Base-by-base conservation (phyloP, 1,140 invertebrate genomes). In the Mamestra configurata region DNA sequence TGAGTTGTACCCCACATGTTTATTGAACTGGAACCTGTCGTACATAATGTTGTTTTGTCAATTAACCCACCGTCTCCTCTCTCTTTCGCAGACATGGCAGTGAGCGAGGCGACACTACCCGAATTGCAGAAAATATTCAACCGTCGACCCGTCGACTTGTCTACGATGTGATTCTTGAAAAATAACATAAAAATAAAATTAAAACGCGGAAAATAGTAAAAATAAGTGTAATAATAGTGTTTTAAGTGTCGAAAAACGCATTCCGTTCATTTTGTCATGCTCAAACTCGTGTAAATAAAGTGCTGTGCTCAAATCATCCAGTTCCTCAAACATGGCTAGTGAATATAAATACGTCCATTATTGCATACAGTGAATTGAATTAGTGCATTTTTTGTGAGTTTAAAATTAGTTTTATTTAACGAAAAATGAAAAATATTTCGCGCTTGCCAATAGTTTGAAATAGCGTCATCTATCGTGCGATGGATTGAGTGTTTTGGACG, bases 311-410 rank as follows among this genome's bases (percentile, higher is more conserved):
- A 86, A 87, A 81, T 82, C 55, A 82, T 82, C 79, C 80, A 89
- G 90, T 93, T 92, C 92, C 90, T 92, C 59, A 75, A 85, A 89
- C 49, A 77, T 91, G 92, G 88, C 88, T 89, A 89, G 89, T 90
- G 91, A 88, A 61, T 83, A 79, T 68, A 82, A 66, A 85, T 89
- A 87, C 90, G 90, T 92, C 92, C 90, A 88, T 49, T 59, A 79
- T 73, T 61, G 75, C 66, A 75, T 82, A 82, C 71, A 81, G 88
- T 90, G 90, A 90, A 90, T 92, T 92, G 87, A 90, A 31, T 70
- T 59, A 82, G 89, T 91, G 84, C 73, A 79, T 83, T 80, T 57
- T 46, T 68, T 53, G 40, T 64, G 43, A 57, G 27, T 77, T 81
- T 80, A 61, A 55, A 82, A 49, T 76, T 73, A 79, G 77, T 86